A percentile compares a stretch with the other conserved stretches of the same genome.
phyloP scores from a whole-genome alignment of 2,113 vertebrate genomes.

The Hippocampus barbouri region DNA sequence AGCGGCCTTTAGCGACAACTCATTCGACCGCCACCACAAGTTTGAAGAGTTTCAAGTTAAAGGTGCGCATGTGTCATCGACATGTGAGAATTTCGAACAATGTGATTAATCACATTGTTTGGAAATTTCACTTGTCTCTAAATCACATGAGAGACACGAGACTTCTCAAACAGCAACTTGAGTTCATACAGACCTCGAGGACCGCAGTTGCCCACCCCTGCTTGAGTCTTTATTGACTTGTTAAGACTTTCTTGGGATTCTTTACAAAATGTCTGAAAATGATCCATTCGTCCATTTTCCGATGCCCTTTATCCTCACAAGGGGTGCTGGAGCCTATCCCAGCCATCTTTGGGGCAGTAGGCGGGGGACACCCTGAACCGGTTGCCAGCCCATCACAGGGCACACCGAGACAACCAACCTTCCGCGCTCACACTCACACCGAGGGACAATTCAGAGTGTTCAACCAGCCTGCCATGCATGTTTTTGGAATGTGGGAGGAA shows the following conservation, averaged over 20 bases:
- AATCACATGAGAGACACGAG: neutral
- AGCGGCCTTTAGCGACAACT: slow-evolving; percentile 38
- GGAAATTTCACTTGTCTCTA: neutral
- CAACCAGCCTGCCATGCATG: too few species aligned
- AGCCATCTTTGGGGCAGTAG: too few species aligned
- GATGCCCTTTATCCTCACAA: too few species aligned
- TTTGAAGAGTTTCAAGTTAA: neutral
- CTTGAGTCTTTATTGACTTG: neutral
- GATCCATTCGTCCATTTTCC: too few species aligned
- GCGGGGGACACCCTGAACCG: too few species aligned
- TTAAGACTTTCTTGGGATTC: neutral
- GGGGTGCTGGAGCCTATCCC: too few species aligned
- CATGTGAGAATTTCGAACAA: neutral
- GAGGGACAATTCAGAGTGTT: too few species aligned
- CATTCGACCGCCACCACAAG: neutral
- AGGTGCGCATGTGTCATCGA: neutral
- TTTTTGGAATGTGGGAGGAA: too few species aligned
- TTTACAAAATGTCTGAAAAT: neutral
- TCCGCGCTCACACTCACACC: too few species aligned
- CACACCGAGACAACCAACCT: too few species aligned
- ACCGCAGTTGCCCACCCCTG: neutral
- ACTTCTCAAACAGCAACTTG: neutral
- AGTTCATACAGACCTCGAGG: neutral
- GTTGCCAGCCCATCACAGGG: too few species aligned
- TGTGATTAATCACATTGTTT: neutral